Base-by-base conservation (phyloP, 92 coral and sea anemone species). In the Meandrina meandrites region DNA sequence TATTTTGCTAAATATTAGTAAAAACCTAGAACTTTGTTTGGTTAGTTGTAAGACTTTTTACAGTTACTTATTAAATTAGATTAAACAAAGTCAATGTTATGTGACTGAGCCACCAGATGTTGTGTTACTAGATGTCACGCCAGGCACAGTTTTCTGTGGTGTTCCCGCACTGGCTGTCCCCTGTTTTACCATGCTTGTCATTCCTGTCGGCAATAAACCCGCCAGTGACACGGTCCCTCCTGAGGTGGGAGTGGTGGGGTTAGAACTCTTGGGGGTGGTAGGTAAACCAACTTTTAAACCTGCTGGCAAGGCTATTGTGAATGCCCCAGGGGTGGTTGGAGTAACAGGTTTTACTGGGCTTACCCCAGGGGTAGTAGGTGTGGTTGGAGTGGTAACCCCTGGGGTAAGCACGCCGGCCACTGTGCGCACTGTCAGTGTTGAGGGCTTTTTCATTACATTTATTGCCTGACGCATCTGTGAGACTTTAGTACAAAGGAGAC, bases 401-500 rank as follows among this genome's bases (percentile, higher is more conserved):
- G 80, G 73, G 15, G 90, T 79, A 19, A 86, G 79, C 28, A 86
- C 54, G 31, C 81, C 81, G 37, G 88, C 27, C 18, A 81, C 72
- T 45, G 95, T 87, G 62, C 88, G 90, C 2, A 94, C 86, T 48
- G 93, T 91, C 3, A 94, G 88, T 68, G 94, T 84, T 22, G 89
- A 91, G 3, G 99, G 94, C 89, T 91, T 91, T 51, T 94, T 95
- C 71, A 94, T 92, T 47, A 96, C 92, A 67, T 89, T 94, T 56
- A 97, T 86, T 24, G 94, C 93, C 87, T 95, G 99, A 28, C 99
- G 92, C 70, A 97, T 86, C 82, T 97, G 99, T 31, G 90, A 83
- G 51, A 97, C 99, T 75, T 91, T 94, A 9, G 97, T 88, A 32
- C 95, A 97, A 47, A 97, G 78, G 4, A 91, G 81, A 30, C 90